Evolutionary conservation across 1,140 invertebrate species (phyloP).

Genomic region (Papilio xuthus): DNA sequence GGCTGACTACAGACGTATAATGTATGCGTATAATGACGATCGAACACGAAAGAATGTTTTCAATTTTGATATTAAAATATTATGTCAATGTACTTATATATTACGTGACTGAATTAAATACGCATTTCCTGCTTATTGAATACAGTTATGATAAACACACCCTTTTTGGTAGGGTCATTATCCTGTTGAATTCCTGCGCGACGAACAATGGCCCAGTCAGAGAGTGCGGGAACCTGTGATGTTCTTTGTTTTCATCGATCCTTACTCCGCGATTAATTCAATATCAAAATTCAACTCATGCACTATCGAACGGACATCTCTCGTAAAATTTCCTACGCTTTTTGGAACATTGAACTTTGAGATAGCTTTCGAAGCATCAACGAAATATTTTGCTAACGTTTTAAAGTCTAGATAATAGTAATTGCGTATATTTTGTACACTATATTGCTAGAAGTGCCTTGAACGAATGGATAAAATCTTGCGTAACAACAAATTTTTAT

Average conservation of each 20-base stretch:
- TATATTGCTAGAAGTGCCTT: too few species aligned
- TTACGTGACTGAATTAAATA: conserved; percentile 54
- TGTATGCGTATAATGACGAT: conserved; percentile 24
- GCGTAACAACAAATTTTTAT: too few species aligned
- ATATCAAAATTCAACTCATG: conserved; percentile 76
- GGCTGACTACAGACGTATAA: conserved; percentile 28
- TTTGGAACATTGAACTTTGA: conserved; percentile 69
- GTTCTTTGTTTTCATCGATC: conserved; percentile 70
- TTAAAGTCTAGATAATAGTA: too few species aligned
- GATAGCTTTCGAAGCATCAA: conserved; percentile 15
- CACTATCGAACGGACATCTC: conserved; percentile 64
- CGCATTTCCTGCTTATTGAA: conserved; percentile 68
- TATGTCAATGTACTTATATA: conserved; percentile 53
- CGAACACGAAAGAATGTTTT: conserved; percentile 19
- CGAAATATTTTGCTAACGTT: conserved; percentile 23
- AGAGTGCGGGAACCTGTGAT: conserved; percentile 61
- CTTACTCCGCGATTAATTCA: conserved; percentile 63
- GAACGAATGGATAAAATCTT: conserved; percentile 16
- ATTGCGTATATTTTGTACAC: too few species aligned
- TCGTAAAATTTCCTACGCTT: conserved; percentile 71
- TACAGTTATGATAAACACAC: conserved; percentile 67
- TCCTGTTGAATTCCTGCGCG: conserved; percentile 54
- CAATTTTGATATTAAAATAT: conserved; percentile 36
- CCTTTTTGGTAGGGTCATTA: conserved; percentile 73
- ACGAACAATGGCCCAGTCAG: conserved; percentile 70